Evolutionary conservation across 2,888 invertebrate genomes (phyloP), one percentile per base, ranked within the genome.

Genomic region (Linnaemya tessellans): DNA sequence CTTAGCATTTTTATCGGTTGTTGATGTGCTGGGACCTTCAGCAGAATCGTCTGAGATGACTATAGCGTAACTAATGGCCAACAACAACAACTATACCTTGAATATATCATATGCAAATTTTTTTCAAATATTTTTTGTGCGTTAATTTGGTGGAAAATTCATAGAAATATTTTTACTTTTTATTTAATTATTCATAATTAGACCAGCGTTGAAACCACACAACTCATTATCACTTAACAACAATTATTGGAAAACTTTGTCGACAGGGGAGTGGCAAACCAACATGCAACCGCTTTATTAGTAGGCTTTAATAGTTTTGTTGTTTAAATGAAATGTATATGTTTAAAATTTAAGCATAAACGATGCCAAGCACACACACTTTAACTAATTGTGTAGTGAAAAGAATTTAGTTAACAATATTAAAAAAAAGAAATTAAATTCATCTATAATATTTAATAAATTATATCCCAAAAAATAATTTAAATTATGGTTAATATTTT

Each of bases 261-360:
- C 1, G 10, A 30, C 8, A 30, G 13, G 20, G 20, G 8, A 0
- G 18, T 54, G 11, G 3, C 51, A 22, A 35, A 35, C 0, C 49
- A 20, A 51, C 20, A 10, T 68, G 38, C 15, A 54, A 38, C 51
- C 68, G 38, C 68, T 54, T 67, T 54, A 54, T 38, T 35, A 51
- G 38, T 8, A 7, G 18, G 67, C 68, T 38, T 4, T 35, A 51
- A 49, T 67, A 68, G n/a, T 46, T 46, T 46, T 46, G 46, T 46
- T 4, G n/a, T 46, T 46, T 46, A 15, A 46, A 4, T 46, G 46
- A 46, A 46, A n/a, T 46, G n/a, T n/a, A n/a, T 46, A 15, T 46
- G 5, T 4, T 15, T 1, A 46, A 46, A 35, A 49, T 35, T 51
- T 35, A 35, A 41, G 3, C 30, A 58, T 58, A 7, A 74, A 62